phyloP scores from a whole-genome alignment of 2,113 vertebrate genomes.

The Micromys minutus region DNA sequence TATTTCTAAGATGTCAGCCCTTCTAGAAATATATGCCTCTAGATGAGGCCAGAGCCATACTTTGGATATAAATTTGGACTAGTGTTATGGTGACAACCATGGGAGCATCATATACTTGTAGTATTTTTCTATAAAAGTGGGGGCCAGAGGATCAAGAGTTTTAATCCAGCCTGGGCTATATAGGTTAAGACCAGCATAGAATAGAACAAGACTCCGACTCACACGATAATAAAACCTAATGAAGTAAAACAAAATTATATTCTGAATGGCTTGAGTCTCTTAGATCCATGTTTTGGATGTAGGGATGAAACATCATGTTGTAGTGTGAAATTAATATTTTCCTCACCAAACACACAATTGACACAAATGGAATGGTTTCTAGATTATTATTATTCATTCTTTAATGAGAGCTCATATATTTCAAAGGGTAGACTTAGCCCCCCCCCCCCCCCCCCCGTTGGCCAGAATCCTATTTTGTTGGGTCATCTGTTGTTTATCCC shows the following conservation, averaged over 20 bases:
- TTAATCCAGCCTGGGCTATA: not conserved
- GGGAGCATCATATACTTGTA: not conserved
- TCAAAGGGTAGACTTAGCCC: conserved; percentile 30
- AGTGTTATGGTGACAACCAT: not conserved
- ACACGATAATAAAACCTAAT: not conserved
- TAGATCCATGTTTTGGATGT: not conserved
- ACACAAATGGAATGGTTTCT: not conserved
- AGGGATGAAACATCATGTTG: not conserved
- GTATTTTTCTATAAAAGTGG: not conserved
- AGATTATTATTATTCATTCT: not conserved
- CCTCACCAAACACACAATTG: not conserved
- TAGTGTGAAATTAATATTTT: conserved; percentile 10
- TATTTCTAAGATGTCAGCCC: conserved; percentile 35
- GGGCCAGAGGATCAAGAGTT: not conserved
- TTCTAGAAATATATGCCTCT: conserved; percentile 32
- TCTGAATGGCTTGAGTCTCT: not conserved
- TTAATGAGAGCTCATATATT: not conserved
- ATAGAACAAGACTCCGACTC: not conserved
- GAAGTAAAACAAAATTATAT: not conserved
- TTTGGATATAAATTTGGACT: conserved; percentile 15
- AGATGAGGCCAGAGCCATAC: not conserved
- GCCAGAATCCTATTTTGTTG: conserved; percentile 38
- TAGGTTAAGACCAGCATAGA: not conserved
- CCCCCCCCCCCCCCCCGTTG: not conserved
- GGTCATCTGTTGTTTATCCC: conserved; percentile 46